Conservation (phyloP, 2,797 vertebrate species). For the Todus mexicanus region DNA sequence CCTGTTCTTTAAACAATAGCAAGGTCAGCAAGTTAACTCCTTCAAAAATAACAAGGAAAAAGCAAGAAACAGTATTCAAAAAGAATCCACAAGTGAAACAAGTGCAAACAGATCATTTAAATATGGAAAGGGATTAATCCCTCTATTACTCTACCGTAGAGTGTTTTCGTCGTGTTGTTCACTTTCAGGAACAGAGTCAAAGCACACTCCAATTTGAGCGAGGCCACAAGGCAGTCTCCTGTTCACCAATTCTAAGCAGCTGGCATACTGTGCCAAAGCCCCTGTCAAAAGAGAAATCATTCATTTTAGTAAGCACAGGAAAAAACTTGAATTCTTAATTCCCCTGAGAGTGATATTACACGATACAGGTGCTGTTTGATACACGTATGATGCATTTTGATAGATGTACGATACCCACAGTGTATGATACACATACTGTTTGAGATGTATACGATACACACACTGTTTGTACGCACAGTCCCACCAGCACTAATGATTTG, state of each 20-base stretch:
- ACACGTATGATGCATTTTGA: too few relatives aligned
- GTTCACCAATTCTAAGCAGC: constrained; percentile 83
- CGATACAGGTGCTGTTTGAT: background rate
- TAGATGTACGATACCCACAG: too few relatives aligned
- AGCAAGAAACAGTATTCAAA: constrained; percentile 25
- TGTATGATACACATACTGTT: too few relatives aligned
- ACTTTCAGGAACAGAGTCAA: constrained; percentile 68
- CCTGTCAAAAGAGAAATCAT: constrained; percentile 72
- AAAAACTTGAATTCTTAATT: background rate
- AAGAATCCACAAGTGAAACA: background rate
- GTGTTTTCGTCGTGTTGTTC: background rate
- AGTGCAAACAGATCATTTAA: background rate
- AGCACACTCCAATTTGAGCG: constrained; percentile 88
- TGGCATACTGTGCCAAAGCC: constrained; percentile 81
- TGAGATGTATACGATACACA: rapidly evolving
- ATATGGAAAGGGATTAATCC: background rate
- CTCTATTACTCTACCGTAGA: constrained; percentile 56
- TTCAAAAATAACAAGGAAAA: constrained; percentile 52
- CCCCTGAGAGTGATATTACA: rapidly evolving
- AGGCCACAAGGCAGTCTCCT: constrained; percentile 89
- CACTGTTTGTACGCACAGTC: background rate
- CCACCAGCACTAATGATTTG: background rate
- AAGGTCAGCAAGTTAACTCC: constrained; percentile 66
- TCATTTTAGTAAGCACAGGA: background rate
- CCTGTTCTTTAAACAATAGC: constrained; percentile 77